phyloP scores from a whole-genome alignment of 2,113 vertebrate genomes.

The Prunella fulvescens region DNA sequence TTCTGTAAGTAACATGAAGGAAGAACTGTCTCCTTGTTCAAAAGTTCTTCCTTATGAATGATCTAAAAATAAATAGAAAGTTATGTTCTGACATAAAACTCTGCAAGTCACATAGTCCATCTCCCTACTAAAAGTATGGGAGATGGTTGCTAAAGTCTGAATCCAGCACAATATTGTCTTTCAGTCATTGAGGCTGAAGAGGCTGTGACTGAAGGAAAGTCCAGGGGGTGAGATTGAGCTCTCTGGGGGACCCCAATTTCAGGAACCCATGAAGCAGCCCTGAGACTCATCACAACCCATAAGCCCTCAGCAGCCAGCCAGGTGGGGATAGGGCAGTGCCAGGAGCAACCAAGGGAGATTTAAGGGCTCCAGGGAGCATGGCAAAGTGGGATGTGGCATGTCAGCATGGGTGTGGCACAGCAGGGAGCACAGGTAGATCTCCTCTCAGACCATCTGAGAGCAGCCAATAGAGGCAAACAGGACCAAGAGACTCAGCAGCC shows the following conservation, averaged over 20 bases:
- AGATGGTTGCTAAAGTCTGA: background rate
- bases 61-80: background rate
- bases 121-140: background rate
- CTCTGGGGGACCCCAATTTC: background rate
- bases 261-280: background rate
- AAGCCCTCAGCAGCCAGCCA: background rate
- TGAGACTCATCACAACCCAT: background rate
- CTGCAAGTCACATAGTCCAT: background rate
- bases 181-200: background rate
- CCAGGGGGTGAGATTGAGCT: background rate
- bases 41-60: background rate
- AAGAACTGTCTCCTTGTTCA: background rate
- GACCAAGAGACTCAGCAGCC: background rate
- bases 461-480: background rate
- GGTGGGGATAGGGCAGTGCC: fast-evolving
- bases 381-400: background rate
- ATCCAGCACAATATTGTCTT: background rate
- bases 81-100: background rate
- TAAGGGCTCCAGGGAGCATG: background rate
- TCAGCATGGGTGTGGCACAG: background rate
- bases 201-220: background rate
- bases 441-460: background rate
- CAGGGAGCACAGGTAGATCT: background rate
- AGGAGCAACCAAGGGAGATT: background rate
- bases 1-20: background rate